These are phyloP conservation scores for Gasterosteus nipponicus DNA, from an alignment of 2,113 vertebrate genomes.

Conservation along the genomic window DNA sequence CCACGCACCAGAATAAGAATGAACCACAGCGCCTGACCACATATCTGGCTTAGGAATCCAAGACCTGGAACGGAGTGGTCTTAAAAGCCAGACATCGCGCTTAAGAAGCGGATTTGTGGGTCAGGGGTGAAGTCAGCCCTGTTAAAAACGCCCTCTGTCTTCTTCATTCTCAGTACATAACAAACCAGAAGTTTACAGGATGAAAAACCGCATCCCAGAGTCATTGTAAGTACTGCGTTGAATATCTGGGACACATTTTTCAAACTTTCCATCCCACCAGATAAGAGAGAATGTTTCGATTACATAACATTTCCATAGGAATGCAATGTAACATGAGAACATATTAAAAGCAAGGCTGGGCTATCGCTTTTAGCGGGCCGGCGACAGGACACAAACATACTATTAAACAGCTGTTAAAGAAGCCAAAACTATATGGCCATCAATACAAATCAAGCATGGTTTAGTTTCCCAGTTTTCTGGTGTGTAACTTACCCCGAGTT, in stretches of 20 bases:
- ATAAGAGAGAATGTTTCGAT: conserved; percentile 25
- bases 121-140: not conserved
- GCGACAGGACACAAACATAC: conserved; percentile 1
- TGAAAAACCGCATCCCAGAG: not conserved
- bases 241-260: not conserved
- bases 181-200: no score
- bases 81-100: conserved; percentile 24
- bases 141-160: not conserved
- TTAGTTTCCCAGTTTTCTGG: not conserved
- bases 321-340: conserved; percentile 58
- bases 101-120: not conserved
- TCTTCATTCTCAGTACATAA: not conserved
- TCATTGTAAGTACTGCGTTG: not conserved
- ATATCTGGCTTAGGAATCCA: conserved; percentile 16
- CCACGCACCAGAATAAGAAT: not conserved
- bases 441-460: not conserved
- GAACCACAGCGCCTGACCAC: not conserved
- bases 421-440: not conserved
- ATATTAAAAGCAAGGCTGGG: conserved; percentile 9
- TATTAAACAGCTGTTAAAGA: not conserved
- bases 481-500: conserved; percentile 53
- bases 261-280: conserved; percentile 9
- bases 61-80: not conserved
- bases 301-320: conserved; percentile 65
- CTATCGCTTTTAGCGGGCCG: not conserved